phyloP scores from a whole-genome alignment of 2,888 invertebrate species.

The Athalia rosae region DNA sequence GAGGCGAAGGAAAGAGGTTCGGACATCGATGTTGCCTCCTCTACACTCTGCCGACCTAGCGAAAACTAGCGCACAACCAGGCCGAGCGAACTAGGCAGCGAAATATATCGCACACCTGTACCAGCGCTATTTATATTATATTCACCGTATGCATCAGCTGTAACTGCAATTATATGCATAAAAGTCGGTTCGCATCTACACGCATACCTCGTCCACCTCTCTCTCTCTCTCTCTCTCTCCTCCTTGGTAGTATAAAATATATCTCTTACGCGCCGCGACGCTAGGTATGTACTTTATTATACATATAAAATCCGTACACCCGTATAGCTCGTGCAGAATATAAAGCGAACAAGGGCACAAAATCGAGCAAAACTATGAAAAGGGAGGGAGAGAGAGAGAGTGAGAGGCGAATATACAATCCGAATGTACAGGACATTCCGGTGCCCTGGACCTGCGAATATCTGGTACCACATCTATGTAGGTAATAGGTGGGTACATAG shows the following conservation, averaged over 20 bases:
- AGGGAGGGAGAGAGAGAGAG: neutral
- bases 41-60: conserved; percentile 57
- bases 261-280: too few species aligned
- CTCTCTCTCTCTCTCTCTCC: too few species aligned
- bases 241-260: too few species aligned
- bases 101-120: too few species aligned
- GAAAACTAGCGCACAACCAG: conserved; percentile 51
- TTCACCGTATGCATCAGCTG: neutral
- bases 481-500: neutral
- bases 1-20: conserved; percentile 54
- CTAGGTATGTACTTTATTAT: too few species aligned
- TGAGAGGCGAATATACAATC: neutral
- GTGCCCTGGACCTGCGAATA: conserved; percentile 34
- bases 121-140: neutral
- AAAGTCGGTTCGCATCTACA: neutral
- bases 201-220: too few species aligned
- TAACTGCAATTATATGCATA: neutral
- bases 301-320: too few species aligned
- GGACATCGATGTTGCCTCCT: conserved; percentile 50
- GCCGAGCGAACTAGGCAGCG: neutral
- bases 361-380: conserved; percentile 11
- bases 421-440: conserved; percentile 33
- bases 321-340: conserved; percentile 18
- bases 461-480: conserved; percentile 4
- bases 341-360: conserved; percentile 17